A percentile compares a stretch with the other conserved stretches of the same genome.
These are phyloP conservation scores for Tenebrio molitor DNA, from an alignment of 1,140 invertebrate species.

Conservation along the genomic window DNA sequence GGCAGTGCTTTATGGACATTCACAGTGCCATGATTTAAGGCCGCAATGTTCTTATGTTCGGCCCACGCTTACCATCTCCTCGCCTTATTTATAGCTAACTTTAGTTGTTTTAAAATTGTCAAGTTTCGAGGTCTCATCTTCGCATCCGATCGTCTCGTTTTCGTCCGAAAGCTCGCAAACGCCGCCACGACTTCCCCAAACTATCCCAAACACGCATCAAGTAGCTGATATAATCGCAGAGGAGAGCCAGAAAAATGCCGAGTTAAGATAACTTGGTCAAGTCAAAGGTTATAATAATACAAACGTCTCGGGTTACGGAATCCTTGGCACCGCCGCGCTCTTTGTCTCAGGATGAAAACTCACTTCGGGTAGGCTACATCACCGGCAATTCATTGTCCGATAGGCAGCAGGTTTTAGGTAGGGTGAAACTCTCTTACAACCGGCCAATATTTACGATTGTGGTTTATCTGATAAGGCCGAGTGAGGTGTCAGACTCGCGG, in stretches of 20 bases:
- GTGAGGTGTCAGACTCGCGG: constrained; percentile 55
- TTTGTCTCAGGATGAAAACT: constrained; percentile 17
- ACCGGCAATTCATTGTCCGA: neutral
- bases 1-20: constrained; percentile 57
- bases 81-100: constrained; percentile 57
- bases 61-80: constrained; percentile 57
- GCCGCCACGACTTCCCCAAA: neutral
- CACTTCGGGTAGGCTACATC: neutral
- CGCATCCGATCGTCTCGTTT: neutral
- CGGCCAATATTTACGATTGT: constrained; percentile 56
- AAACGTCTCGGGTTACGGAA: constrained; percentile 17
- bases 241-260: neutral
- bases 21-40: constrained; percentile 56
- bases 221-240: constrained; percentile 18
- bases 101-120: constrained; percentile 58
- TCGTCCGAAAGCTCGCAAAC: constrained; percentile 8
- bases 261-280: constrained; percentile 7
- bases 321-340: neutral
- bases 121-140: constrained; percentile 29
- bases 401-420: constrained; percentile 4
- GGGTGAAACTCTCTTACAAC: constrained; percentile 22
- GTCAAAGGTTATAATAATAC: constrained; percentile 31
- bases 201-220: constrained; percentile 2
- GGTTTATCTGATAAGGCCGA: constrained; percentile 56
- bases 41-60: constrained; percentile 56